These are phyloP conservation scores for Paralichthys olivaceus DNA, from an alignment of 2,113 vertebrate species.

Conservation along the genomic window DNA sequence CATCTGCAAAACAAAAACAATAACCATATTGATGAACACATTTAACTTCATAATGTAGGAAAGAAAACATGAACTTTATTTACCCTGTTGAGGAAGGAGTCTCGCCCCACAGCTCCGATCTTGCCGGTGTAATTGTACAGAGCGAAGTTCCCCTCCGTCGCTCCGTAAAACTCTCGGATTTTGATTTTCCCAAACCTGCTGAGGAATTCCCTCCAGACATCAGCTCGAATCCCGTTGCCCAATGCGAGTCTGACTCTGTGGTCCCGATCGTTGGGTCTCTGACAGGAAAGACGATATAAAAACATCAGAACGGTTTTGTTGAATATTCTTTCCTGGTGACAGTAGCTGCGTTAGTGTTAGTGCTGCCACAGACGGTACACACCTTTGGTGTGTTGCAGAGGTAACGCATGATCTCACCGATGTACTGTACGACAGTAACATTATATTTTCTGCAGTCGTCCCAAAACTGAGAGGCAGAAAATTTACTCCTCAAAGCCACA, in stretches of 20 bases:
- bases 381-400: conserved; percentile 87
- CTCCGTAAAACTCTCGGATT: conserved; percentile 86
- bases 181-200: conserved; percentile 84
- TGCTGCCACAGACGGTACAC: conserved; percentile 2
- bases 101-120: conserved; percentile 85
- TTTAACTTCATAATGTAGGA: neutral
- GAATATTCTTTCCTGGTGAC: neutral
- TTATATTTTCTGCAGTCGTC: conserved; percentile 90
- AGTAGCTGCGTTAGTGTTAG: neutral
- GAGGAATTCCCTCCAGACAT: conserved; percentile 88
- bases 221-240: conserved; percentile 86
- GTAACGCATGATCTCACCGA: conserved; percentile 89
- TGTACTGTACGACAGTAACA: conserved; percentile 88
- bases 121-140: conserved; percentile 85
- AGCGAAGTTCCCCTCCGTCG: conserved; percentile 86
- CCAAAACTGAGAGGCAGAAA: conserved; percentile 92
- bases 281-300: conserved; percentile 17
- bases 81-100: conserved; percentile 81
- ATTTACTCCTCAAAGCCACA: conserved; percentile 82
- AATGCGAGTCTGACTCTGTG: conserved; percentile 86
- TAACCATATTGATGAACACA: neutral
- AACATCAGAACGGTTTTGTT: neutral
- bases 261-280: conserved; percentile 80
- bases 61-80: conserved; percentile 18
- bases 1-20: neutral